Percentiles rank a stretch among this genome's conserved stretches.
phyloP scores from a whole-genome alignment of 2,797 vertebrate species.

The Florisuga fusca region DNA sequence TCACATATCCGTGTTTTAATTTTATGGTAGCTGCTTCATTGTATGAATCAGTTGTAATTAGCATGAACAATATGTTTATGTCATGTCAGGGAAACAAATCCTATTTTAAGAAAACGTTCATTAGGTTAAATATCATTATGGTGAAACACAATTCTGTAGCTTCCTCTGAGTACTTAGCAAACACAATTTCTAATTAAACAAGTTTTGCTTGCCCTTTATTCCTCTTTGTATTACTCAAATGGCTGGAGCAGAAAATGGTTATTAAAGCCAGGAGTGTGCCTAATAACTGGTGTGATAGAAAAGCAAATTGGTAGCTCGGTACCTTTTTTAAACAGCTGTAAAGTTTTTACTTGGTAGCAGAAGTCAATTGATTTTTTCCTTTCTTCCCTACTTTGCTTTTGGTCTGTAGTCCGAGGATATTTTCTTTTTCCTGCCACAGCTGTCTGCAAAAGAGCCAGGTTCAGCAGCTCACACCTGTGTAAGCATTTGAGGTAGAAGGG shows the following conservation, averaged over 20 bases:
- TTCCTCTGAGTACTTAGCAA: conserved; percentile 33
- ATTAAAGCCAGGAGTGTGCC: conserved; percentile 50
- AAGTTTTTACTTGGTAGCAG: conserved; percentile 73
- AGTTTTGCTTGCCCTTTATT: not conserved
- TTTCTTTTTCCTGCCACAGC: conserved; percentile 28
- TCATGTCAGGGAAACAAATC: not conserved
- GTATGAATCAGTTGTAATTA: conserved; percentile 13
- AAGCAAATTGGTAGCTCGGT: conserved; percentile 67
- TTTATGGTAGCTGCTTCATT: conserved; percentile 4
- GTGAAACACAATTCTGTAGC: not conserved
- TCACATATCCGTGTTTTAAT: not conserved
- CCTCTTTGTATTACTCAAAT: not conserved
- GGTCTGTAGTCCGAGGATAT: not conserved
- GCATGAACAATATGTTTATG: not conserved
- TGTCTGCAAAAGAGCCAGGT: conserved; percentile 44
- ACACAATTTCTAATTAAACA: conserved; percentile 43
- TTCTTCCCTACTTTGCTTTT: conserved; percentile 55
- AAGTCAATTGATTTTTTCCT: conserved; percentile 71
- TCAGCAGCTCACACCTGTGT: conserved; percentile 67
- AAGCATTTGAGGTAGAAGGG: conserved; percentile 58
- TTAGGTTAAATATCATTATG: not conserved
- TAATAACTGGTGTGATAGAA: conserved; percentile 64
- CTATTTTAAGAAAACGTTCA: not conserved
- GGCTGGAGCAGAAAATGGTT: conserved; percentile 46
- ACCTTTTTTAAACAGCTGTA: conserved; percentile 70